Evolutionary conservation across 2,888 invertebrate genomes (phyloP).

Genomic region (Oxystoma pomonae): DNA sequence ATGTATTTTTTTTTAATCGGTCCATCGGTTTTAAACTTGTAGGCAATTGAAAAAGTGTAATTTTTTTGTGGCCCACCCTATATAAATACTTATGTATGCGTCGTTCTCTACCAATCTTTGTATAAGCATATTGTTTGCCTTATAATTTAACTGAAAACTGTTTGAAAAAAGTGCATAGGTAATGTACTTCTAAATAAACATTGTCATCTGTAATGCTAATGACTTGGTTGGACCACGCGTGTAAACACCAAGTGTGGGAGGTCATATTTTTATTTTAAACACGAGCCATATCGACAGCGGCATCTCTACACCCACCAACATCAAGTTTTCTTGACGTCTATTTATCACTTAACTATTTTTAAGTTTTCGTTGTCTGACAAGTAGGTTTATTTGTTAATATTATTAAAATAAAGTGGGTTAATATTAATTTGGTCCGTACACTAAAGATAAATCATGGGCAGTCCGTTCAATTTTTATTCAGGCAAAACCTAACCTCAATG

Average conservation of each 20-base stretch:
- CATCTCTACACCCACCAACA: slow-evolving; percentile 27
- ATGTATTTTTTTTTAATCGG: no score
- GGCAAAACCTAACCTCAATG: no score
- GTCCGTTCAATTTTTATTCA: no score
- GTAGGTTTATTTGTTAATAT: neutral
- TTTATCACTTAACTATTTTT: neutral
- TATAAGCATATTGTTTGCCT: neutral
- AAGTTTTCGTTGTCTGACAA: neutral
- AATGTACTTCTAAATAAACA: neutral
- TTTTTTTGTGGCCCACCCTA: no score
- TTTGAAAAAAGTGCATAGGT: neutral
- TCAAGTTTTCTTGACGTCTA: neutral
- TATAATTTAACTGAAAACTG: neutral
- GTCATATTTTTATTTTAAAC: slow-evolving; percentile 34
- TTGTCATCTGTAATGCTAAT: neutral
- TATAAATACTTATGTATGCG: no score
- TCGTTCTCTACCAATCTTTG: no score
- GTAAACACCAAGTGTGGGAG: slow-evolving; percentile 38
- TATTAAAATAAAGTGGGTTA: no score
- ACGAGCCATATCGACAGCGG: slow-evolving; percentile 31
- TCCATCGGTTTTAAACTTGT: no score
- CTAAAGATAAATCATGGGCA: no score
- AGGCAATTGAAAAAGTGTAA: no score
- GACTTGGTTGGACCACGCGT: slow-evolving; percentile 5
- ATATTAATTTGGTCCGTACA: no score